Evolutionary conservation across 2,888 invertebrate genomes (phyloP), one percentile per base, ranked within the genome.

Genomic region (Dolomedes plantarius): DNA sequence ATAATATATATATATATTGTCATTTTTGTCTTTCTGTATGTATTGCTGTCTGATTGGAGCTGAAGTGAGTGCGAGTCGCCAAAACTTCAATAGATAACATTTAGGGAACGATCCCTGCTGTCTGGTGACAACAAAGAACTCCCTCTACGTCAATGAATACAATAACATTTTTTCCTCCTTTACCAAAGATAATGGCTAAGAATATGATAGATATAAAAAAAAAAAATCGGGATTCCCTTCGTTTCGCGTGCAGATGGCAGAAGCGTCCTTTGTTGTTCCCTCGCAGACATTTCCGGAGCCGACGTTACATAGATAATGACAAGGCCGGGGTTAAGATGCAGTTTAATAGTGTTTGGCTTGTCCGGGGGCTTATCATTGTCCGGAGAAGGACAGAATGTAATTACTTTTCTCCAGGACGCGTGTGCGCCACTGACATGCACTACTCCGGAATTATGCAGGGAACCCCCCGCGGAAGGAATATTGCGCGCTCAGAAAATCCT

Each of bases 291-390:
- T 68, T 81, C 74, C 80, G 73, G 73, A 80, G 73, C 31, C 67
- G 67, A 74, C 68, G 81, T 56, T 81, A 81, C 81, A 83, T 83
- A 83, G 82, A 83, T 83, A 83, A 83, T 83, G 82, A 83, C 82
- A 76, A 83, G 82, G 28, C 71, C 64, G 74, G 71, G 82, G 82
- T 83, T 83, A 83, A 83, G 82, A 83, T 72, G 82, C 82, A 76
- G 71, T 76, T 83, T 83, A 83, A 83, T 83, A 72, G 76, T 75
- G 76, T 82, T 75, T 82, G 56, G 75, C 75, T 69, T 76, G 82
- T 83, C 76, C 82, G 76, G 82, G 82, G 74, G 82, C 82, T 83
- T 83, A 83, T 83, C 82, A 83, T 83, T 83, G 82, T 83, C 76
- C 76, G 82, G 76, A 68, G 73, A 75, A 73, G 82, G 75, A 41